These are phyloP conservation scores for Scrobipalpa costella DNA, from an alignment of 2,888 invertebrate genomes.

Conservation along the genomic window DNA sequence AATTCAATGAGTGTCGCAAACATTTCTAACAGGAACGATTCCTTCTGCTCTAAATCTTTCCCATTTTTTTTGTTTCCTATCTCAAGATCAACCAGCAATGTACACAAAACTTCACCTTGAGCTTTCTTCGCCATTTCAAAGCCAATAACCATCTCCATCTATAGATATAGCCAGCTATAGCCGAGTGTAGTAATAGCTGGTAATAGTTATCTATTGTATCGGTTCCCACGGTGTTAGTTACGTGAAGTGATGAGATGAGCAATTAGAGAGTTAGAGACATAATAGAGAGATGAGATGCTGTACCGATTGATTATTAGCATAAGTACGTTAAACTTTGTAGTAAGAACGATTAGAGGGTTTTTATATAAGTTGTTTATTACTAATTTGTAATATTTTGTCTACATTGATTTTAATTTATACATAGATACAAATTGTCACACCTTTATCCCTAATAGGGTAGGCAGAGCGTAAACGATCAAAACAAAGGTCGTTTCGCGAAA, in stretches of 20 bases:
- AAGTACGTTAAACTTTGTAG: neutral
- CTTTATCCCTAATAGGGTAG: too few relatives aligned
- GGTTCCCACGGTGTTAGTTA: constrained; percentile 2
- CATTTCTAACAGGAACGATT: too few relatives aligned
- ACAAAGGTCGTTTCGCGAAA: too few relatives aligned
- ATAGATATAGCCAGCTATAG: neutral
- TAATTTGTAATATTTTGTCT: too few relatives aligned
- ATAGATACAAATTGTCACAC: too few relatives aligned
- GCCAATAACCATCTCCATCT: too few relatives aligned
- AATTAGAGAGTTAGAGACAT: constrained; percentile 6
- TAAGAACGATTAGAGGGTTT: too few relatives aligned
- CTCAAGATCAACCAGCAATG: neutral
- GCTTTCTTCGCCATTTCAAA: constrained; percentile 2
- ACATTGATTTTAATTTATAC: too few relatives aligned
- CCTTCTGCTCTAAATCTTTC: too few relatives aligned
- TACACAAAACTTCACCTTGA: constrained; percentile 16
- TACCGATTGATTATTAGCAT: neutral
- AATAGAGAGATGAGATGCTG: neutral
- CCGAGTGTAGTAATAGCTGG: neutral
- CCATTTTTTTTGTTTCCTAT: too few relatives aligned
- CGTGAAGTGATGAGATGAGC: neutral
- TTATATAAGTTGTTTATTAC: too few relatives aligned
- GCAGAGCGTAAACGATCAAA: too few relatives aligned
- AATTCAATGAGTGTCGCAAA: neutral
- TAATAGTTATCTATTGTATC: neutral